Evolutionary conservation across 2,797 vertebrate species (phyloP).

Genomic region (Etheostoma nigrum): DNA sequence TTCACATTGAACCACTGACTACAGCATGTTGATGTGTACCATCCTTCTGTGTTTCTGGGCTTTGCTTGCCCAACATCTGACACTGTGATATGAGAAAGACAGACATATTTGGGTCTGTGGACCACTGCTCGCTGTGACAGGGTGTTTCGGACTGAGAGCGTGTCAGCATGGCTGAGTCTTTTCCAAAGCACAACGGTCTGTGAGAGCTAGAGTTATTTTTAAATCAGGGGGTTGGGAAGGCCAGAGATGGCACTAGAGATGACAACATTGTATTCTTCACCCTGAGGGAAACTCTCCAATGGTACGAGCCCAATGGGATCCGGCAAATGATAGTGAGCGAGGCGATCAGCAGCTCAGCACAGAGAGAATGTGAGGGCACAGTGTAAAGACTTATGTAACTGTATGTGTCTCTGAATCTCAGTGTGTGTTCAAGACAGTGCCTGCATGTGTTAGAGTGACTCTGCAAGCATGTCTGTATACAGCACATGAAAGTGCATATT

Average conservation of each 20-base stretch:
- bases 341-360: conserved; percentile 58
- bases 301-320: conserved; percentile 63
- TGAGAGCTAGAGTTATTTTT: conserved; percentile 77
- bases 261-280: conserved; percentile 74
- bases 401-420: conserved; percentile 31
- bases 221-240: conserved; percentile 58
- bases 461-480: conserved; percentile 10
- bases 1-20: conserved; percentile 34
- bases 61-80: conserved; percentile 36
- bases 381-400: conserved; percentile 72
- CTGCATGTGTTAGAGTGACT: conserved; percentile 34
- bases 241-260: conserved; percentile 74
- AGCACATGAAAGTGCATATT: conserved; percentile 5
- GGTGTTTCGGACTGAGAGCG: conserved; percentile 37
- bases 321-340: conserved; percentile 57
- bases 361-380: conserved; percentile 50
- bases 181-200: conserved; percentile 54
- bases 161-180: conserved; percentile 61
- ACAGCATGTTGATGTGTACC: conserved; percentile 31
- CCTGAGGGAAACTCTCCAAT: conserved; percentile 71
- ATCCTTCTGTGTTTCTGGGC: conserved; percentile 45
- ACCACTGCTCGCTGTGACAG: conserved; percentile 62
- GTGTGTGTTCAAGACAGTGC: conserved; percentile 48
- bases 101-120: conserved; percentile 73
- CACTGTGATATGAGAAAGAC: conserved; percentile 57